Evolutionary conservation across 2,113 vertebrate genomes (phyloP), one percentile per base, ranked within the genome.

Genomic region (Onychostoma macrolepis): DNA sequence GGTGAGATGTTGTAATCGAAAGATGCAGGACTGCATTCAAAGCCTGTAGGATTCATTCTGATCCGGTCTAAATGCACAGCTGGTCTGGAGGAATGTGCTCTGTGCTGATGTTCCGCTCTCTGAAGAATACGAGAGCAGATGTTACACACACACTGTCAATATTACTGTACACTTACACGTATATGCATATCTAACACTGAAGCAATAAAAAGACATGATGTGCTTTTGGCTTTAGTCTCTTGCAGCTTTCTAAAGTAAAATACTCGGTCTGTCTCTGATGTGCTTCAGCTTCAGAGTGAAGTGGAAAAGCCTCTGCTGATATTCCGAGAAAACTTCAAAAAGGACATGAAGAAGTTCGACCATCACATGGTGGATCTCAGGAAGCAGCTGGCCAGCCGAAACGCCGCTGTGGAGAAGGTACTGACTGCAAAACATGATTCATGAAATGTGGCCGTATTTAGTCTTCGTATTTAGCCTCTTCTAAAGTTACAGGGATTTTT

Each of bases 301-400:
- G 98, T 99, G n/a, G 98, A 99, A 91, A 99, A 98, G 74, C 98
- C 98, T 12, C 90, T 99, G 3, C 95, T 99, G 65, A 96, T 93
- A 86, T 99, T 98, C 93, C 94, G 98, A 0, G 98, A 99, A 92
- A 99, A 98, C 94, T 99, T 99, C 83, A 99, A 99, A 94, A 99
- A 99, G 88, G 98, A 99, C 94, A 96, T 99, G 97, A 99, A 99
- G 80, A 96, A 97, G 91, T 97, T 97, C 4, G 98, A 99, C 92
- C 97, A 99, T 90, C 97, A 99, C 89, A 98, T 99, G 0, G 93
- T 96, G 0, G 97, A 99, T 90, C 88, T 99, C 0, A 93, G 98
- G 80, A 99, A 99, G 91, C 98, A 99, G 86, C 96, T 99, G 24
- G 95, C 96, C n/a, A 95, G 96, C 77, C 97, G 98, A 77, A 96